Evolutionary conservation across 92 coral and sea anemone genomes (phyloP).

Genomic region (Micromussa lordhowensis): DNA sequence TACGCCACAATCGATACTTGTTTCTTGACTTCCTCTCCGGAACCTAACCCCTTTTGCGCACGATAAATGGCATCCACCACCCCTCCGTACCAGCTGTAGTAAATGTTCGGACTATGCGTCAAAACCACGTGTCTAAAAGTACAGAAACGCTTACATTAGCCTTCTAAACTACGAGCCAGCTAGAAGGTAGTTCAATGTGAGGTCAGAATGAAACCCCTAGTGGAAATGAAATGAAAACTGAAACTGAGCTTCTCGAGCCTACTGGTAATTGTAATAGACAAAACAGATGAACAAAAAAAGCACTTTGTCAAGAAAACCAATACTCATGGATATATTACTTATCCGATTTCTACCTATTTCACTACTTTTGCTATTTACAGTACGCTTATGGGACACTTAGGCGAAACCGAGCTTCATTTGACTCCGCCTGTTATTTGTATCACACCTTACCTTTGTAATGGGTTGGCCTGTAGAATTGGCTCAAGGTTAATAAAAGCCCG

Average conservation of each 20-base stretch:
- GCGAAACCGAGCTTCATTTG: background rate
- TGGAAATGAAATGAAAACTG: background rate
- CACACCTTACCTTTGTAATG: constrained; percentile 72
- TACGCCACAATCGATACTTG: constrained; percentile 81
- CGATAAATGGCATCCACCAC: constrained; percentile 75
- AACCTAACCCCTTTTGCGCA: constrained; percentile 40
- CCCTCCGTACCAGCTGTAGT: constrained; percentile 75
- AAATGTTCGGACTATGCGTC: constrained; percentile 57
- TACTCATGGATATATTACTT: no score
- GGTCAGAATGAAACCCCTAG: background rate
- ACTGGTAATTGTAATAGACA: no score
- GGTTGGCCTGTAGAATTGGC: constrained; percentile 65
- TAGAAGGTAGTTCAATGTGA: background rate
- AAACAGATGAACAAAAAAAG: no score
- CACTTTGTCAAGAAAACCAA: no score
- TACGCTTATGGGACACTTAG: no score
- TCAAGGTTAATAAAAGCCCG: constrained; percentile 76
- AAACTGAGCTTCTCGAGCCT: no score
- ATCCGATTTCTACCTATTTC: no score
- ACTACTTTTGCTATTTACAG: no score
- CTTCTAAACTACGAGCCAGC: background rate
- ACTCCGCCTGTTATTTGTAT: background rate
- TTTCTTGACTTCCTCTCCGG: constrained; percentile 80
- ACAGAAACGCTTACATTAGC: background rate
- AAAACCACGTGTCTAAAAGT: constrained; percentile 78